Evolutionary conservation across 2,797 vertebrate genomes (phyloP), one percentile per base, ranked within the genome.

Genomic region (Eulemur rubriventer): DNA sequence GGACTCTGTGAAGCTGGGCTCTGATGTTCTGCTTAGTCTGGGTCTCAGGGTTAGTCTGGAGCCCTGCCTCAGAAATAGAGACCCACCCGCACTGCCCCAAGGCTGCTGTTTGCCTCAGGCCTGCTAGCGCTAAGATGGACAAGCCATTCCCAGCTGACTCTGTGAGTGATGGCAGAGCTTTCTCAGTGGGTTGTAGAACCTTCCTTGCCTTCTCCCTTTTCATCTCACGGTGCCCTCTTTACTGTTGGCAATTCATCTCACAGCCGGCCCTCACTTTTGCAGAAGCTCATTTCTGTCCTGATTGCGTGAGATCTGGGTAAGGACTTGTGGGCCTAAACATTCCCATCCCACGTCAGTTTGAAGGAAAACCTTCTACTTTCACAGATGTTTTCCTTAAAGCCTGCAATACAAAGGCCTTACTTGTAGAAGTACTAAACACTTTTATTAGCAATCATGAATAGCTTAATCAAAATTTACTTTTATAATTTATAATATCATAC

Each of bases 401-500:
- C 8, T 18, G 28, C 9, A 81, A 3, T 70, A 50, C 46, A 93
- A 89, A 83, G 10, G 2, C 1, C 38, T n/a, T 17, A 24, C 26
- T 89, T 26, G 67, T 52, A 41, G 67, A 57, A 67, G 16, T 41
- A 55, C 26, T 65, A n/a, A 61, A 94, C 5, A 73, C 13, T 67
- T 73, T 61, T 52, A 33, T 46, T 55, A 78, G 48, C 12, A 18
- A 33, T 92, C 48, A 79, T 46, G 24, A 78, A 43, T 5, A 73
- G 22, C 61, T 89, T 88, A 55, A 12, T 67, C 22, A 88, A 70
- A 81, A 73, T 67, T 80, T 24, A 33, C 65, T 91, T 96, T 67
- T 35, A 38, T 72, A 52, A 69, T 65, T 61, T 35, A 55, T 63
- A 83, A 41, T 73, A 33, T 16, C 30, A 75, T n/a, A 50, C 20